Evolutionary conservation across 1,140 invertebrate genomes (phyloP), one percentile per base, ranked within the genome.

Genomic region (Chymomyza costata): DNA sequence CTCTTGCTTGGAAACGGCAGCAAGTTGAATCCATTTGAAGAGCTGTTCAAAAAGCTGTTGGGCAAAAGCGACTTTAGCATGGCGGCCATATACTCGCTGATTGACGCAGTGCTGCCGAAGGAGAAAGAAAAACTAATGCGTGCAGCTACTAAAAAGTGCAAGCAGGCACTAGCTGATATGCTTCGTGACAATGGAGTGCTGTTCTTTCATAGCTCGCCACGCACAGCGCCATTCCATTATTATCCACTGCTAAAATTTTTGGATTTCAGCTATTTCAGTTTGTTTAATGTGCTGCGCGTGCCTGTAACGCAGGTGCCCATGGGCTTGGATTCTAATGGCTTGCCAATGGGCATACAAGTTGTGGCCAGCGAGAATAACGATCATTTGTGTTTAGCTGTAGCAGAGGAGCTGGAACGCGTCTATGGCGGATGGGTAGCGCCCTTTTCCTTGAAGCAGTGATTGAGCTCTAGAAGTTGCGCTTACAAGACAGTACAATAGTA

Each of bases 231-330:
- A 3, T 94, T 95, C 82, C 96, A 98, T 86, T 92, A 93, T 80
- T 89, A 93, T 37, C 89, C 93, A 25, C 89, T 95, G 57, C 86
- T 95, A 1, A 90, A 93, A 43, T 92, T 94, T 1, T 94, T 90
- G 74, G 97, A 98, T 86, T 97, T 97, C 86, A 89, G 90, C 5
- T 96, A 97, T 84, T 96, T 94, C 85, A 92, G 90, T 17, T 87
- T 98, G 30, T 95, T 97, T 83, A 99, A 98, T 87, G 92, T 92
- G 5, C 84, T 98, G 0, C 90, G 91, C 19, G 86, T 97, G 10
- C 96, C 97, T 5, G 92, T 90, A 0, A 96, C 93, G 0, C 95
- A 97, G 45, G 89, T 93, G 10, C 95, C 88, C 0, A 82, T 96
- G 46, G 95, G 95, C 0, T 83, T 96, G 32, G 89, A 89, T 70